These are phyloP conservation scores for Boloria selene DNA, from an alignment of 2,888 invertebrate genomes.

Conservation along the genomic window DNA sequence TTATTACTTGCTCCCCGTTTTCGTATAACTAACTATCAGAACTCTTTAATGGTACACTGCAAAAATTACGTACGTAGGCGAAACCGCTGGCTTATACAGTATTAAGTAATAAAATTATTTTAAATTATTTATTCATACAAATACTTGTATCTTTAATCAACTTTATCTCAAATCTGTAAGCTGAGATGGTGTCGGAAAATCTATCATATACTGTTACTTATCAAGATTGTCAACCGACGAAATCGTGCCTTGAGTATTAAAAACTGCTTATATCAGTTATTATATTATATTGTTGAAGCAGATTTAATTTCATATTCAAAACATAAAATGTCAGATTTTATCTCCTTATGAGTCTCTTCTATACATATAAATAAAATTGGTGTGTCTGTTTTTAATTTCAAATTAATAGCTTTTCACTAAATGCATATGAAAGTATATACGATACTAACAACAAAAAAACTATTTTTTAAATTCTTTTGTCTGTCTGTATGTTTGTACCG, in stretches of 20 bases:
- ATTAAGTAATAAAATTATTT: neutral
- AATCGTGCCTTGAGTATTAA: constrained; percentile 68
- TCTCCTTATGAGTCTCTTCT: constrained; percentile 24
- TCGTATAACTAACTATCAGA: no score
- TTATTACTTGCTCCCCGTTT: no score
- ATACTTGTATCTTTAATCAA: constrained; percentile 26
- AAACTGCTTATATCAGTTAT: constrained; percentile 39
- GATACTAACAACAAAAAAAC: no score
- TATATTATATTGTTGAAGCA: constrained; percentile 35
- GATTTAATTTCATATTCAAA: constrained; percentile 45
- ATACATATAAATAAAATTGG: no score
- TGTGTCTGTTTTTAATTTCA: no score
- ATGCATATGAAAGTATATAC: no score
- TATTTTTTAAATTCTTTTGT: no score
- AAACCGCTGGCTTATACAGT: neutral
- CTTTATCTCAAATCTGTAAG: constrained; percentile 60
- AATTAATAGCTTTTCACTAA: no score
- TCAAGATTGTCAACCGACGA: constrained; percentile 58
- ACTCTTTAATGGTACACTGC: no score
- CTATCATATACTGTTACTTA: constrained; percentile 46
- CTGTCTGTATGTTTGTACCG: no score
- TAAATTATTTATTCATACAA: neutral
- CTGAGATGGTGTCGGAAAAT: constrained; percentile 66
- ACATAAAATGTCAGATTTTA: constrained; percentile 44
- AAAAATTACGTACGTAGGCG: no score